Conservation (phyloP, 2,888 invertebrate genomes). For the Gnatocerus cornutus region DNA sequence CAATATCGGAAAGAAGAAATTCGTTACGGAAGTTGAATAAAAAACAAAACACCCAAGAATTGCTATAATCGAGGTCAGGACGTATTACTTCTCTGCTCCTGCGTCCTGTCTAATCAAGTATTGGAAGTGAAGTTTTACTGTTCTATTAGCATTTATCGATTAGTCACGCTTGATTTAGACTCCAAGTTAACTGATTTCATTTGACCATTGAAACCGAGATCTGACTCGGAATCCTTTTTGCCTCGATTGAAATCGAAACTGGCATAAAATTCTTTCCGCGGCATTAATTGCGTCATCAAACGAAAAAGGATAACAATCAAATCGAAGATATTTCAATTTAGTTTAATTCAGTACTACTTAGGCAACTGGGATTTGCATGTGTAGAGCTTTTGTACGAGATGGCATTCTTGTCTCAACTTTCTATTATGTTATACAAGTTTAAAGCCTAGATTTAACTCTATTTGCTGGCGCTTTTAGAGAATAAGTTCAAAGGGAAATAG, state of each 20-base stretch:
- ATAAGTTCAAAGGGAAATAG: background rate
- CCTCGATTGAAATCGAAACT: slow-evolving; percentile 14
- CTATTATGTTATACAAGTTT: background rate
- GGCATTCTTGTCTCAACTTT: background rate
- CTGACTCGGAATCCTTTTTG: slow-evolving; percentile 1
- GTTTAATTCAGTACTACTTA: background rate
- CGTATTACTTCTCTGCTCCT: slow-evolving; percentile 43
- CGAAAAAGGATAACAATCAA: background rate
- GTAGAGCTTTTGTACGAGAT: too few species aligned
- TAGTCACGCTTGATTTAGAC: slow-evolving; percentile 58
- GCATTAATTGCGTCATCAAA: slow-evolving; percentile 1
- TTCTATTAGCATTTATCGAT: slow-evolving; percentile 60
- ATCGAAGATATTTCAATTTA: too few species aligned
- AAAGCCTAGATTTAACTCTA: too few species aligned
- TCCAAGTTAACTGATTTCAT: slow-evolving; percentile 57
- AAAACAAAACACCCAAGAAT: slow-evolving; percentile 45
- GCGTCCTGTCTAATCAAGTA: slow-evolving; percentile 51
- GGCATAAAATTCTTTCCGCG: background rate
- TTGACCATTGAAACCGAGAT: slow-evolving; percentile 44
- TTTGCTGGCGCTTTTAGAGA: too few species aligned
- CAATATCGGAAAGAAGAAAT: background rate
- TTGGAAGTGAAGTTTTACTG: slow-evolving; percentile 57
- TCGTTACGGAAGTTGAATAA: slow-evolving; percentile 1
- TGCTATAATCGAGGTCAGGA: slow-evolving; percentile 39
- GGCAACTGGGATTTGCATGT: background rate